phyloP scores from a whole-genome alignment of 2,113 vertebrate species.

The Microcebus jonahi region DNA sequence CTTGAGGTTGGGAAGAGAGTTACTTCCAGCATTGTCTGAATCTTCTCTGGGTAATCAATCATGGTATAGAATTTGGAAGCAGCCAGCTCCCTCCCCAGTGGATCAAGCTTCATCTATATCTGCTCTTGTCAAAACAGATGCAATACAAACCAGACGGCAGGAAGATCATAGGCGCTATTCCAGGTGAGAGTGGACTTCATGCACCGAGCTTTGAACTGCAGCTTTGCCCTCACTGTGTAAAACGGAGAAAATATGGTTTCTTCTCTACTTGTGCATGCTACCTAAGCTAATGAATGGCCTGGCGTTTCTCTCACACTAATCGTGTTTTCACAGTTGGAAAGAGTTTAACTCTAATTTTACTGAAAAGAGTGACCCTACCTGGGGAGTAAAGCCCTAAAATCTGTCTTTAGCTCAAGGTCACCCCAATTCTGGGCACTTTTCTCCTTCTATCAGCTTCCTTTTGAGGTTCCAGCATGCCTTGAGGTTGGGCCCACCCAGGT shows the following conservation, averaged over 20 bases:
- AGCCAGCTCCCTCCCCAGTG: not conserved
- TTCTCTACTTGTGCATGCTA: not conserved
- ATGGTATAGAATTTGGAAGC: not conserved
- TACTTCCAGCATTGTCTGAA: conserved; percentile 14
- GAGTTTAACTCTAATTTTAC: not conserved
- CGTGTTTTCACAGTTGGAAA: not conserved
- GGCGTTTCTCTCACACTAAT: not conserved
- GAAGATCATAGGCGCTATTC: not conserved
- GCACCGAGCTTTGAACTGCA: not conserved
- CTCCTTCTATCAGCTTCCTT: not conserved
- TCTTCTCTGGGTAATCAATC: conserved; percentile 7
- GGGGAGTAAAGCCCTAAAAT: not conserved
- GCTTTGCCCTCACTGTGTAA: not conserved
- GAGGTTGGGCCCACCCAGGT: not conserved
- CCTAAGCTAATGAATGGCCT: not conserved
- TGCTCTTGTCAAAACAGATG: not conserved
- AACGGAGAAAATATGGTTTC: not conserved
- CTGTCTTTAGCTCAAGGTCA: not conserved
- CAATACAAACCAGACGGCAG: not conserved
- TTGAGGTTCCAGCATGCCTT: not conserved
- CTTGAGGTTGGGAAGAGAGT: conserved; percentile 20
- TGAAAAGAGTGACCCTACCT: not conserved
- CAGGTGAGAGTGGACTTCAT: not conserved
- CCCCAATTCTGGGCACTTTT: not conserved
- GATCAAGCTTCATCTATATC: not conserved